These are phyloP conservation scores for Crocidura indochinensis DNA, from an alignment of 2,797 vertebrate species.

Conservation along the genomic window DNA sequence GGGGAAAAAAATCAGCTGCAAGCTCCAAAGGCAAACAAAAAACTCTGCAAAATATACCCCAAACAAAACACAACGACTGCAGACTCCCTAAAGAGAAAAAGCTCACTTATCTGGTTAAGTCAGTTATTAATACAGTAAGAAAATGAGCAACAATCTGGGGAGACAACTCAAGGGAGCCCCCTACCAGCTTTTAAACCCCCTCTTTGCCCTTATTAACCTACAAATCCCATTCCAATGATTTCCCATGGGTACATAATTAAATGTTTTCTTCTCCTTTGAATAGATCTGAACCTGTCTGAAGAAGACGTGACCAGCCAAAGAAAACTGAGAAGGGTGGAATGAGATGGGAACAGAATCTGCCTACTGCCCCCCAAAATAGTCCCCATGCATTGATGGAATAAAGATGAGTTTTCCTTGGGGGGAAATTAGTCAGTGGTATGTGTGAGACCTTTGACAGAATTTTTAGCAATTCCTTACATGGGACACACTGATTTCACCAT, in stretches of 20 bases:
- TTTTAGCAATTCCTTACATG: background rate
- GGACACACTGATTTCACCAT: too few relatives aligned
- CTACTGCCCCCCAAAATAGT: background rate
- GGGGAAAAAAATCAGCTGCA: background rate
- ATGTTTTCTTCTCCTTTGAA: background rate
- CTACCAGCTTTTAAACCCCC: too few relatives aligned
- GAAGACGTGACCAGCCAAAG: background rate
- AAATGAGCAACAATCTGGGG: background rate
- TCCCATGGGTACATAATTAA: background rate
- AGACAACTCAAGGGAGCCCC: too few relatives aligned
- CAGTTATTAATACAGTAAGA: background rate
- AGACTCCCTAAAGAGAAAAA: background rate
- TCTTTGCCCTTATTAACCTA: too few relatives aligned
- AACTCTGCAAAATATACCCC: background rate
- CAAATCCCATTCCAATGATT: background rate
- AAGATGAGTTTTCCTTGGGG: conserved; percentile 7
- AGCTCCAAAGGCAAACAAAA: conserved; percentile 23
- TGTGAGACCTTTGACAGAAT: background rate
- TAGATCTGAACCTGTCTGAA: background rate
- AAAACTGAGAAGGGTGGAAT: background rate
- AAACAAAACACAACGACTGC: background rate
- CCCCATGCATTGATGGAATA: background rate
- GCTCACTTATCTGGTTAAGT: background rate
- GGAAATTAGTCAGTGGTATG: background rate
- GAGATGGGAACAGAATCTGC: background rate